Percentiles rank a stretch among this genome's conserved stretches.
These are phyloP conservation scores for Pao palembangensis DNA, from an alignment of 2,113 vertebrate species.

Conservation along the genomic window DNA sequence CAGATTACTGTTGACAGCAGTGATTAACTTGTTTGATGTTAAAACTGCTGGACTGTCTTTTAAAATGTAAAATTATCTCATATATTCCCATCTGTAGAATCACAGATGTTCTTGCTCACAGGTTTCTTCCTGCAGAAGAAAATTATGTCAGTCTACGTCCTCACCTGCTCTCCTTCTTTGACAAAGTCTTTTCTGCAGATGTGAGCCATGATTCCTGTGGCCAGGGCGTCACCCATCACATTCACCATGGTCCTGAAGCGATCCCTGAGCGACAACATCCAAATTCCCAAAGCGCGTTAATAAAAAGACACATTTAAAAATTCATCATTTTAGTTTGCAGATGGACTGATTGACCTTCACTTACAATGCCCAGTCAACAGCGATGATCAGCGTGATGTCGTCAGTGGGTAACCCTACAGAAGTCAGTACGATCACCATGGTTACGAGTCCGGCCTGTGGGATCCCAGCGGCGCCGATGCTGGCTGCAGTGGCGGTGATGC, in stretches of 20 bases:
- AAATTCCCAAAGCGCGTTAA: not conserved
- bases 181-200: slow-evolving; percentile 94
- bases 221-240: slow-evolving; percentile 90
- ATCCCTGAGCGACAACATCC: slow-evolving; percentile 77
- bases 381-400: slow-evolving; percentile 95
- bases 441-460: slow-evolving; percentile 94
- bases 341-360: slow-evolving; percentile 53
- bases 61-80: too few relatives aligned
- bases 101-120: too few relatives aligned
- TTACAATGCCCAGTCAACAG: slow-evolving; percentile 97
- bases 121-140: too few relatives aligned
- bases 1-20: too few relatives aligned
- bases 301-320: not conserved
- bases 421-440: slow-evolving; percentile 98
- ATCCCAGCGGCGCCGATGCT: slow-evolving; percentile 97
- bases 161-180: slow-evolving; percentile 87
- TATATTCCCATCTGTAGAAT: too few relatives aligned
- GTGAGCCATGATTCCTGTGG: slow-evolving; percentile 96
- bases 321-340: not conserved
- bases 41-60: too few relatives aligned
- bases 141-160: not conserved
- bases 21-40: too few relatives aligned
- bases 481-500: slow-evolving; percentile 96
- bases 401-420: slow-evolving; percentile 95
- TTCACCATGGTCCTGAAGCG: slow-evolving; percentile 98